Conservation (phyloP, 2,888 invertebrate species). For the Gastrophysa polygoni region DNA sequence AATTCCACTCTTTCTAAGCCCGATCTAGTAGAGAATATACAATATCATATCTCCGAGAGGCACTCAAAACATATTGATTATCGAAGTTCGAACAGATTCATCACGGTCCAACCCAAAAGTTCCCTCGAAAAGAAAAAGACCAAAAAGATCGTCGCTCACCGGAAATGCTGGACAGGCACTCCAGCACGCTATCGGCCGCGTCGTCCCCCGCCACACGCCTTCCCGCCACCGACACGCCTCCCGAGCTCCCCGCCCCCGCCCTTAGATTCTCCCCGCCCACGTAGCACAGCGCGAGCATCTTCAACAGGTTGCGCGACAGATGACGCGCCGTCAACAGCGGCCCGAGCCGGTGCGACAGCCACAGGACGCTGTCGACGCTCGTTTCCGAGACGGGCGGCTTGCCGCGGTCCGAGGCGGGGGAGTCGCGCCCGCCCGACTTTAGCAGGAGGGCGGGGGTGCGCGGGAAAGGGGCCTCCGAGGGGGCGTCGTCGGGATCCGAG, state of each 20-base stretch:
- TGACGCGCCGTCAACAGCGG: constrained; percentile 92
- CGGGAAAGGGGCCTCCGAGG: no score
- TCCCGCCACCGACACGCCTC: constrained; percentile 67
- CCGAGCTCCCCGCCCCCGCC: constrained; percentile 62
- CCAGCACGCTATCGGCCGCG: constrained; percentile 85
- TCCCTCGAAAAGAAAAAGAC: no score
- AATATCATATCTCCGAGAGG: no score
- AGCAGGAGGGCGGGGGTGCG: no score
- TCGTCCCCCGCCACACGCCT: constrained; percentile 76
- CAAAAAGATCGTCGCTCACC: constrained; percentile 64
- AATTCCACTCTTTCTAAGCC: no score
- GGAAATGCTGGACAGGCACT: constrained; percentile 87
- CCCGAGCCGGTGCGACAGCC: constrained; percentile 92
- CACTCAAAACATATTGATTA: no score
- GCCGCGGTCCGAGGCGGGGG: no score
- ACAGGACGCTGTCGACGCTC: constrained; percentile 85
- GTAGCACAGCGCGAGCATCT: constrained; percentile 94
- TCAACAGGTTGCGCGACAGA: constrained; percentile 86
- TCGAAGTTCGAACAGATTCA: no score
- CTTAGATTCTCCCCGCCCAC: constrained; percentile 76
- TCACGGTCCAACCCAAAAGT: no score
- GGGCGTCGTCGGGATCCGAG: no score
- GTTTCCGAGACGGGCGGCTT: constrained; percentile 77
- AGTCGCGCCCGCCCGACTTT: no score
- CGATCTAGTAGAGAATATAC: no score